Conservation (phyloP, 2,888 invertebrate genomes). For the Melieria crassipennis region DNA sequence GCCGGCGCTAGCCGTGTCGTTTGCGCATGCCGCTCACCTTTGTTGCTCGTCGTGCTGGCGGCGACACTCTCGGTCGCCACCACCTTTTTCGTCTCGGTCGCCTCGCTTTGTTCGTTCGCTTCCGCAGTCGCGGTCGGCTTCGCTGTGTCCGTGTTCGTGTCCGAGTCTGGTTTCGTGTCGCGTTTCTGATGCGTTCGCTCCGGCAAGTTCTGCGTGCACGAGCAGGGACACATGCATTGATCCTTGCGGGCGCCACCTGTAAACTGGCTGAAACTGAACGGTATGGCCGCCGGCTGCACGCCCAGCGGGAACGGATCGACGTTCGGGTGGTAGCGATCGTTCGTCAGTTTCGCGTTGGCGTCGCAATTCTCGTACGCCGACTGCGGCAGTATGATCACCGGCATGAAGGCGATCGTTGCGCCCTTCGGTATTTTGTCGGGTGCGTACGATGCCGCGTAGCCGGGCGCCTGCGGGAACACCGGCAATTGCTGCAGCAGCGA, state of each 20-base stretch:
- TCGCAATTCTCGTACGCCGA: conserved; percentile 68
- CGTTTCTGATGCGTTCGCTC: conserved; percentile 55
- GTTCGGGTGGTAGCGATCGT: conserved; percentile 46
- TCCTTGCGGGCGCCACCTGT: conserved; percentile 53
- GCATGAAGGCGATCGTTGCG: conserved; percentile 74
- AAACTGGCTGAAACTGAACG: conserved; percentile 53
- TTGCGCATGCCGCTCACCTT: conserved; percentile 30
- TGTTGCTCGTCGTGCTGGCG: conserved; percentile 10
- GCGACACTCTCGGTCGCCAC: conserved; percentile 13
- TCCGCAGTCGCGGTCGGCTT: conserved; percentile 22
- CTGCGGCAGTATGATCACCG: conserved; percentile 76
- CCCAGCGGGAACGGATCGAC: conserved; percentile 56
- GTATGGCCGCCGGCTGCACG: conserved; percentile 58
- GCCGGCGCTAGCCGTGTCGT: conserved; percentile 33
- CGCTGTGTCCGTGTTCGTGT: conserved; percentile 11
- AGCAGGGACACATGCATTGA: conserved; percentile 64
- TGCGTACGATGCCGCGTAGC: conserved; percentile 60
- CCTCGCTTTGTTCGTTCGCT: conserved; percentile 25
- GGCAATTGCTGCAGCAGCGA: conserved; percentile 61
- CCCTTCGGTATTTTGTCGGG: conserved; percentile 69
- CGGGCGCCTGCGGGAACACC: conserved; percentile 60
- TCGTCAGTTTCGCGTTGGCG: conserved; percentile 47
- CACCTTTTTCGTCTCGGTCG: conserved; percentile 19
- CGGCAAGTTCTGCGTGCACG: conserved; percentile 61
- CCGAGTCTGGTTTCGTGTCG: conserved; percentile 32